Base-by-base conservation (phyloP, 2,113 vertebrate species). In the Grus americana region DNA sequence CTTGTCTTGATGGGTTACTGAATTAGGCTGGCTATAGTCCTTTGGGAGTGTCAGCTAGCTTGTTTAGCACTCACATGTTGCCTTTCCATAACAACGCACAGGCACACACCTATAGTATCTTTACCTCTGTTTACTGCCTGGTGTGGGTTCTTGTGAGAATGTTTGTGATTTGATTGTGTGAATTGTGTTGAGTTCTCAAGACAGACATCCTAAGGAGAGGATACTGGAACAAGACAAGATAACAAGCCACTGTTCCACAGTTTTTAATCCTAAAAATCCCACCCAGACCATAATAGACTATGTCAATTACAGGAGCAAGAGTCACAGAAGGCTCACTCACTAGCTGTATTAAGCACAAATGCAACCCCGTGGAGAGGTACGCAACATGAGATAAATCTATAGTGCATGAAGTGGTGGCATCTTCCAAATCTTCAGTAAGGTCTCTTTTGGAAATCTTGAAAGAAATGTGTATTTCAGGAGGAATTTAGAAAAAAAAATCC, bases 301-400 rank as follows among this genome's bases (percentile, higher is more conserved):
- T 36, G 19, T 12, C n/a, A 66, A 17, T 44, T 88, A 44, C 55
- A 36, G 22, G 15, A 68, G 10, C 3, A 46, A 76, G 54, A n/a
- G 12, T 54, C 55, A 47, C 30, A 89, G 46, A 54, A 61, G 10
- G 16, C 24, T 83, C 5, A 1, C 18, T 86, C 38, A 26, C 26
- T 76, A 59, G 32, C 10, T 71, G 3, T 32, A 12, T 36, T 62
- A 71, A 65, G 16, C 6, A 80, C 19, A 91, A 38, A 59, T 22
- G 10, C 0, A 18, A 20, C 10, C 11, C 11, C 2, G 5, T 52
- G 49, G n/a, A 80, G 20, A 29, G 5, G 7, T 40, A 24, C 23
- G 11, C 9, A 47, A 70, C 7, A 17, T 20, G 34, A 91, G 7
- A 5, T 65, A 68, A 68, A 82, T 15, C n/a, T 67, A 16, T 26